Base-by-base conservation (phyloP, 2,888 invertebrate genomes). In the Palloptera scutellata region DNA sequence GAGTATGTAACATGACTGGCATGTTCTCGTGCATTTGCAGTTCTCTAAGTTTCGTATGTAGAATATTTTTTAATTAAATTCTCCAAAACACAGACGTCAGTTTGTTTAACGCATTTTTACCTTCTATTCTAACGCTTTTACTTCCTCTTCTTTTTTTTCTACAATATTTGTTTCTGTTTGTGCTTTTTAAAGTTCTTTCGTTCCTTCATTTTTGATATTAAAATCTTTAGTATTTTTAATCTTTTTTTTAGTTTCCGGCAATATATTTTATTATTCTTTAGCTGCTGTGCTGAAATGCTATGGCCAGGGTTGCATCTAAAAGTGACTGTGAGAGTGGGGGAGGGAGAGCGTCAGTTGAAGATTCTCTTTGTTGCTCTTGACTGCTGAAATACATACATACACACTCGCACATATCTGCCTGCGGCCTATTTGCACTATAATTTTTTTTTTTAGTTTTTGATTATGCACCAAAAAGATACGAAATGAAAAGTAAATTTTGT, bases 221-320 rank as follows among this genome's bases (percentile, higher is more conserved):
- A 51, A 53, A 51, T 55, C 20, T 10, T 12, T 53, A 41, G 40
- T 17, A 52, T 51, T 64, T 61, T 62, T 60, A 63, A 66, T 62
- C 51, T 54, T 70, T 68, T 73, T 68, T 61, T 67, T 70, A 70
- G 72, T 67, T 71, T 72, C 68, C 68, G 73, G 68, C 70, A 55
- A 68, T 20, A 69, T 51, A 30, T 30, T 57, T 60, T 61, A 62
- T 59, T 62, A 65, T 53, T 30, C 30, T 30, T 30, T 30, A n/a
- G n/a, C n/a, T n/a, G n/a, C n/a, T n/a, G n/a, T n/a, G n/a, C n/a
- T n/a, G n/a, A n/a, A n/a, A n/a, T n/a, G n/a, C n/a, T n/a, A n/a
- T n/a, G n/a, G n/a, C n/a, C n/a, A n/a, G 30, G 30, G 30, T 30
- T 30, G 30, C 30, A 30, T 30, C 6, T 30, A 6, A 30, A 6